Base-by-base conservation (phyloP, 1,140 invertebrate genomes). In the Drosophila lacteicornis region DNA sequence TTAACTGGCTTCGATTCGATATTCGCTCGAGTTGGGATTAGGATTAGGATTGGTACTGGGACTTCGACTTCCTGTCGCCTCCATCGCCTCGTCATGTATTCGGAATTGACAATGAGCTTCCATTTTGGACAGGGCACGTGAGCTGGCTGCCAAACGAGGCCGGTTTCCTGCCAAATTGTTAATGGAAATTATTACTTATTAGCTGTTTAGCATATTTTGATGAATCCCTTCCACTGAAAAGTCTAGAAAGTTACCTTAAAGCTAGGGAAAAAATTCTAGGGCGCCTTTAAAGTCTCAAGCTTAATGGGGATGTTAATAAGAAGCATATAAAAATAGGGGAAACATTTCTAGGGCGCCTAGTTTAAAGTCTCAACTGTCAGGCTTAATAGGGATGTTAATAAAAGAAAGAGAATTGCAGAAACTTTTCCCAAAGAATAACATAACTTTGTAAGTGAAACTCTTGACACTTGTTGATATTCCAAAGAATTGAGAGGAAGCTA, bases 111-210 rank as follows among this genome's bases (percentile, higher is more conserved):
- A 79, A 79, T 79, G 66, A 78, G 51, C 5, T 12, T 56, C 1
- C 38, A 13, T 11, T 38, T 17, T 22, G 51, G 51, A 17, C 40
- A 8, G n/a, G 75, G 66, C 53, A 79, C 76, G 76, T 79, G 76
- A 79, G 30, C 30, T 59, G 76, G 42, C 42, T 79, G 58, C 38
- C 53, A 62, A 36, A 70, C 62, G 46, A 65, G 12, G 22, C 17
- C 19, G 22, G 17, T 36, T 51, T 3, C 25, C 25, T 27, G 69
- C 38, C 38, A 65, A 79, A 78, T 78, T 79, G 76, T 79, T 79
- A 78, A 73, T 63, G 66, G 58, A 79, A 79, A 79, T 79, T 79
- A 78, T 65, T 58, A 79, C 53, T 58, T 78, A 69, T 79, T 71
- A 70, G 66, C 50, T 78, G 40, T 38, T 79, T 79, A 50, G 75